These are phyloP conservation scores for Drosophila athabasca DNA, from an alignment of 1,140 invertebrate species.

Conservation along the genomic window DNA sequence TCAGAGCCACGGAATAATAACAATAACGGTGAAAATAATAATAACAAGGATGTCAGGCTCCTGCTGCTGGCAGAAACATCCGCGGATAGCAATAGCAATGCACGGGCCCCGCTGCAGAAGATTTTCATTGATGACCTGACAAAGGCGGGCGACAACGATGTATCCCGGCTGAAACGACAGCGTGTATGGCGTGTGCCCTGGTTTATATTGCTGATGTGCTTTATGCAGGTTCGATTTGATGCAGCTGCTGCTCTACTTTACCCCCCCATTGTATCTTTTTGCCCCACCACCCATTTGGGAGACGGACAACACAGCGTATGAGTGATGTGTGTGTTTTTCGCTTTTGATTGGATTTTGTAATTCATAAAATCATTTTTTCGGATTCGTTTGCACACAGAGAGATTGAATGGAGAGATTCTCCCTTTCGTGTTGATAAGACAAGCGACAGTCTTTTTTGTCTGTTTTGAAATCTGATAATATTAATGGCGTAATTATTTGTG, in stretches of 20 bases:
- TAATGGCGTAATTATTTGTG: too few relatives aligned
- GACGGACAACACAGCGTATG: slow-evolving; percentile 37
- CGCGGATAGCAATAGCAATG: neutral
- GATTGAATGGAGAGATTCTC: too few relatives aligned
- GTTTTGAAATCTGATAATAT: too few relatives aligned
- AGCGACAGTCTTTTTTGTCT: too few relatives aligned
- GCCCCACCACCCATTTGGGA: slow-evolving; percentile 1
- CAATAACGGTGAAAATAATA: slow-evolving; percentile 33
- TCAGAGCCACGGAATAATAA: slow-evolving; percentile 32
- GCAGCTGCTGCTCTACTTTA: slow-evolving; percentile 39
- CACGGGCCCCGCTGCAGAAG: slow-evolving; percentile 50
- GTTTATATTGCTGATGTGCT: slow-evolving; percentile 70
- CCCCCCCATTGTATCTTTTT: slow-evolving; percentile 3
- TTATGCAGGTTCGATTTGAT: slow-evolving; percentile 64
- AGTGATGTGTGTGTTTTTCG: slow-evolving; percentile 38
- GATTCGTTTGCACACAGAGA: too few relatives aligned
- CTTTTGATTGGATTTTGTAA: slow-evolving; percentile 18
- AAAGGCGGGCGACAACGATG: slow-evolving; percentile 6
- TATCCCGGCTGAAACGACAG: slow-evolving; percentile 1
- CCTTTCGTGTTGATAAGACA: too few relatives aligned
- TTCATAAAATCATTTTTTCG: slow-evolving; percentile 9
- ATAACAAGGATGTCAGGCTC: slow-evolving; percentile 55
- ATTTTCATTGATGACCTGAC: slow-evolving; percentile 74
- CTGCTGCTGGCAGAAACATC: slow-evolving; percentile 38
- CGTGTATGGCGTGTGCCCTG: slow-evolving; percentile 68